These are phyloP conservation scores for Luffia ferchaultella DNA, from an alignment of 2,888 invertebrate species.

Conservation along the genomic window DNA sequence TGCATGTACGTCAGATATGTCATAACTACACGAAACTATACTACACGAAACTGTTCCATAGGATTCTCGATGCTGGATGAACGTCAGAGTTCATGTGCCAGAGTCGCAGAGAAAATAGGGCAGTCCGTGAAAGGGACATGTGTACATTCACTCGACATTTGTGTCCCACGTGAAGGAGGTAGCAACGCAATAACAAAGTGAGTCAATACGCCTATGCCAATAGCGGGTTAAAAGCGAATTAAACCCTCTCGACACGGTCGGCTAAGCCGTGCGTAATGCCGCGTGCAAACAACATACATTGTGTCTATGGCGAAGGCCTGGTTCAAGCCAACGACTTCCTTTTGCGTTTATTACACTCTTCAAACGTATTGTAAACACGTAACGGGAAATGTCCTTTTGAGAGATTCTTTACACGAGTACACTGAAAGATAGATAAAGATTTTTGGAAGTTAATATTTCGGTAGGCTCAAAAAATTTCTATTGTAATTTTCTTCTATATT, in stretches of 20 bases:
- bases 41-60: too few relatives aligned
- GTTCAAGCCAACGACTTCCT: neutral
- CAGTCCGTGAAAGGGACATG: neutral
- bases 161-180: neutral
- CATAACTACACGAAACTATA: too few relatives aligned
- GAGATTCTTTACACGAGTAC: neutral
- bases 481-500: too few relatives aligned
- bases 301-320: constrained; percentile 17
- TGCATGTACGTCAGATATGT: too few relatives aligned
- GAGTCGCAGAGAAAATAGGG: neutral
- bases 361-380: neutral
- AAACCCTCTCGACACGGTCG: constrained; percentile 8
- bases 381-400: neutral
- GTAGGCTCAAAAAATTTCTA: too few relatives aligned
- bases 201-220: constrained; percentile 18
- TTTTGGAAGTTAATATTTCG: too few relatives aligned
- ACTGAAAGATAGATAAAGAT: neutral
- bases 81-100: neutral
- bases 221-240: constrained; percentile 23
- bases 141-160: neutral
- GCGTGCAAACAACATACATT: constrained; percentile 32
- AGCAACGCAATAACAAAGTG: neutral
- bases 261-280: constrained; percentile 30
- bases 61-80: too few relatives aligned
- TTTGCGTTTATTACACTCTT: neutral